These are phyloP conservation scores for Tachypleus tridentatus DNA, from an alignment of 1,140 invertebrate species.

Conservation along the genomic window DNA sequence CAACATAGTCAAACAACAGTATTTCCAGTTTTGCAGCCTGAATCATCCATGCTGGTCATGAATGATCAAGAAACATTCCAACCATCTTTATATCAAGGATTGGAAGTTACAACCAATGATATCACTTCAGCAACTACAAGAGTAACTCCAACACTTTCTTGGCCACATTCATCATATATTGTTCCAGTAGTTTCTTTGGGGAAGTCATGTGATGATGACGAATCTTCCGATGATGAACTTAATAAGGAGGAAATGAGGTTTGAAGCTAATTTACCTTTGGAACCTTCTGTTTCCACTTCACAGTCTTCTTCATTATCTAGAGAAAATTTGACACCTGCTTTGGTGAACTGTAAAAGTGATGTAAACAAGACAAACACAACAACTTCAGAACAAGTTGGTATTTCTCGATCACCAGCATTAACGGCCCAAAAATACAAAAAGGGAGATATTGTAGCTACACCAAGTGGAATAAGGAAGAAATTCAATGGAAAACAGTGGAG, in stretches of 20 bases:
- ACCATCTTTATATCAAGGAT: too few relatives aligned
- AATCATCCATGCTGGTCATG: background rate
- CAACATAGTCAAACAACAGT: background rate
- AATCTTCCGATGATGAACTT: constrained; percentile 75
- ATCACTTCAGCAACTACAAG: background rate
- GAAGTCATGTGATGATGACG: constrained; percentile 40
- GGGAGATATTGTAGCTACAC: constrained; percentile 91
- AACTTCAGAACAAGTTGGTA: constrained; percentile 1
- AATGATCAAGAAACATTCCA: too few relatives aligned
- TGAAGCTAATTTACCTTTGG: constrained; percentile 20
- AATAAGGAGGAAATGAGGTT: constrained; percentile 75
- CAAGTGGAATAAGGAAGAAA: constrained; percentile 94
- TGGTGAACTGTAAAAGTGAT: too few relatives aligned
- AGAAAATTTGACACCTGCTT: too few relatives aligned
- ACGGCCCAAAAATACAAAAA: constrained; percentile 94
- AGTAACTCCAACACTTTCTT: too few relatives aligned
- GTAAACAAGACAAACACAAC: too few relatives aligned
- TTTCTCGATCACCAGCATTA: constrained; percentile 62
- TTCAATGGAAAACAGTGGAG: constrained; percentile 99
- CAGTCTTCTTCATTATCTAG: too few relatives aligned
- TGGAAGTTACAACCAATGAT: background rate
- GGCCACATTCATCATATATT: background rate
- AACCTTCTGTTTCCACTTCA: background rate
- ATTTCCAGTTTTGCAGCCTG: background rate
- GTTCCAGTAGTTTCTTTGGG: constrained; percentile 24